Percentiles rank a stretch among this genome's conserved stretches.
Conservation (phyloP, 1,140 invertebrate species). For the Kradibia gibbosae region DNA sequence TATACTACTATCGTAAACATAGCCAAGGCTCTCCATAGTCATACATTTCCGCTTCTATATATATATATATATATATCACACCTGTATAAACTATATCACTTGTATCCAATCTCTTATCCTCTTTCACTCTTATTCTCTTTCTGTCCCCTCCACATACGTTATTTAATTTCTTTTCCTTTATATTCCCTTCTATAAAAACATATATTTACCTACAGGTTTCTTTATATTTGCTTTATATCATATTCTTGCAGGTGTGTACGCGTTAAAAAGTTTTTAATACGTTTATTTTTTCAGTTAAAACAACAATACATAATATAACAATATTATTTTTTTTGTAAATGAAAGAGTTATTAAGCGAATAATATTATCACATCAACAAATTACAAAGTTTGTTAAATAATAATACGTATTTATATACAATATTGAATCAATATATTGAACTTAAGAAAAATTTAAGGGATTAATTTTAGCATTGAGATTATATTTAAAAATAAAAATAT, state of each 20-base stretch:
- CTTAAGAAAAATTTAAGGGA: no score
- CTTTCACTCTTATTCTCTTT: neutral
- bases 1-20: conserved; percentile 38
- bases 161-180: neutral
- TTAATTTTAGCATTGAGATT: no score
- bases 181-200: neutral
- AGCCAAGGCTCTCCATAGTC: conserved; percentile 22
- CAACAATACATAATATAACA: no score
- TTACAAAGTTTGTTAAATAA: no score
- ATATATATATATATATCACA: conserved; percentile 16
- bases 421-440: no score
- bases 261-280: conserved; percentile 37
- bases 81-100: neutral
- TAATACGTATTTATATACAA: no score
- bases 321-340: no score
- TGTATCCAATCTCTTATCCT: neutral
- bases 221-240: neutral
- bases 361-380: neutral
- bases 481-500: no score
- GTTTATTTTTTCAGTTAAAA: neutral
- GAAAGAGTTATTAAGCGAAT: neutral
- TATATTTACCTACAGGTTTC: conserved; percentile 14
- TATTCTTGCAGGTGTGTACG: conserved; percentile 1
- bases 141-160: neutral
- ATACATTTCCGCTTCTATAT: conserved; percentile 33